These are phyloP conservation scores for Branchinecta sandiegonensis DNA, from an alignment of 2,888 invertebrate species.

Conservation along the genomic window DNA sequence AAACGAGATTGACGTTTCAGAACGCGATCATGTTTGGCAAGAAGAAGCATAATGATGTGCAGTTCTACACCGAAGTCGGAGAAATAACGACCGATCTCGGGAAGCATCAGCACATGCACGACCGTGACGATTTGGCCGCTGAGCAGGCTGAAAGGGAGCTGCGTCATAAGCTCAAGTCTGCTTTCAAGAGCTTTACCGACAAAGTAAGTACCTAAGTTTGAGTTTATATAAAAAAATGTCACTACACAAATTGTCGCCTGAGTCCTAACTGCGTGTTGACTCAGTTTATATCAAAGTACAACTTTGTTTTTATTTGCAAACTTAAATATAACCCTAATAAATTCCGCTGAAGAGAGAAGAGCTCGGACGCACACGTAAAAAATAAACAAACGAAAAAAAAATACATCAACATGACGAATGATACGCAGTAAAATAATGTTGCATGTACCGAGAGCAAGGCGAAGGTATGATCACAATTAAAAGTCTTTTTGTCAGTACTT, in stretches of 20 bases:
- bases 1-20: conserved; percentile 33
- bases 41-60: conserved; percentile 97
- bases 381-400: too few species aligned
- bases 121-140: conserved; percentile 93
- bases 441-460: too few species aligned
- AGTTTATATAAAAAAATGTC: too few species aligned
- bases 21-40: conserved; percentile 99
- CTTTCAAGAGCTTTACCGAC: conserved; percentile 97
- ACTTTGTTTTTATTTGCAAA: too few species aligned
- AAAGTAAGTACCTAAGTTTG: conserved; percentile 43
- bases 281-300: too few species aligned
- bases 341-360: too few species aligned
- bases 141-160: conserved; percentile 97
- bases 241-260: neutral
- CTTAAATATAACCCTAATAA: too few species aligned
- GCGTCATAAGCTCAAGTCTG: conserved; percentile 87
- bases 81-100: conserved; percentile 99
- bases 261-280: neutral
- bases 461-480: too few species aligned
- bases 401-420: too few species aligned
- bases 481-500: too few species aligned
- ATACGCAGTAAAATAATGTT: too few species aligned
- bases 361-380: too few species aligned
- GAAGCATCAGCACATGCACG: conserved; percentile 99
- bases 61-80: conserved; percentile 99